Evolutionary conservation across 2,888 invertebrate species (phyloP).

Genomic region (Cenopis cana): DNA sequence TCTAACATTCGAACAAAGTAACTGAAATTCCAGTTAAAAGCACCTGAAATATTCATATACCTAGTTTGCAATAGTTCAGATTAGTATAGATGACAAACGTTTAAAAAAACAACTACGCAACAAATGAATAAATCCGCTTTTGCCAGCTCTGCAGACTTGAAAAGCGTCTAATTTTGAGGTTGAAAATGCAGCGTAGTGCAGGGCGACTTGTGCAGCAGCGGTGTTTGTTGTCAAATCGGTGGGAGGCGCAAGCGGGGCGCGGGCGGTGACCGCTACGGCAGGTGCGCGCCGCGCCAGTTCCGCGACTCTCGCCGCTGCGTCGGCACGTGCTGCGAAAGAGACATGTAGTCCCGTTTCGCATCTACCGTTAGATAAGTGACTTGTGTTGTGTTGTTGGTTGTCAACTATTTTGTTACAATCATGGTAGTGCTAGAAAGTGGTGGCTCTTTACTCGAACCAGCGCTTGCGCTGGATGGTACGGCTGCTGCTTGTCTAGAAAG

Average conservation of each 20-base stretch:
- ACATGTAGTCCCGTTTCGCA: slow-evolving; percentile 73
- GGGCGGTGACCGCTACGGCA: slow-evolving; percentile 66
- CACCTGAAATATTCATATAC: too few species aligned
- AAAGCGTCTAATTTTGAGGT: not conserved
- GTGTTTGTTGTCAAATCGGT: slow-evolving; percentile 77
- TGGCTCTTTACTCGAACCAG: slow-evolving; percentile 80
- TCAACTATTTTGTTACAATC: slow-evolving; percentile 58
- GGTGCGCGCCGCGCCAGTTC: slow-evolving; percentile 75
- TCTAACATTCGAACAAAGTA: too few species aligned
- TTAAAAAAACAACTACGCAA: too few species aligned
- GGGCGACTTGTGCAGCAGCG: slow-evolving; percentile 78
- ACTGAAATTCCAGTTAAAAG: too few species aligned
- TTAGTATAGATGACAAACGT: too few species aligned
- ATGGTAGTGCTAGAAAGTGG: slow-evolving; percentile 84
- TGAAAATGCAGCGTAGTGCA: slow-evolving; percentile 63
- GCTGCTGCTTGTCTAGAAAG: slow-evolving; percentile 90
- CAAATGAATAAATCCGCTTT: not conserved
- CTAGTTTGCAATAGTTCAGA: too few species aligned
- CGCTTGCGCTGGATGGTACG: slow-evolving; percentile 90
- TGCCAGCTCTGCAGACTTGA: too few species aligned
- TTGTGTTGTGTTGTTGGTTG: slow-evolving; percentile 65
- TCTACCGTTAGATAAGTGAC: slow-evolving; percentile 66
- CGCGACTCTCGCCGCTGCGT: slow-evolving; percentile 75
- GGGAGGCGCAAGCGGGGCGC: slow-evolving; percentile 67
- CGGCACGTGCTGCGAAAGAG: slow-evolving; percentile 68